Conservation (phyloP, 1,140 invertebrate genomes). For the Drosophila bocqueti region DNA sequence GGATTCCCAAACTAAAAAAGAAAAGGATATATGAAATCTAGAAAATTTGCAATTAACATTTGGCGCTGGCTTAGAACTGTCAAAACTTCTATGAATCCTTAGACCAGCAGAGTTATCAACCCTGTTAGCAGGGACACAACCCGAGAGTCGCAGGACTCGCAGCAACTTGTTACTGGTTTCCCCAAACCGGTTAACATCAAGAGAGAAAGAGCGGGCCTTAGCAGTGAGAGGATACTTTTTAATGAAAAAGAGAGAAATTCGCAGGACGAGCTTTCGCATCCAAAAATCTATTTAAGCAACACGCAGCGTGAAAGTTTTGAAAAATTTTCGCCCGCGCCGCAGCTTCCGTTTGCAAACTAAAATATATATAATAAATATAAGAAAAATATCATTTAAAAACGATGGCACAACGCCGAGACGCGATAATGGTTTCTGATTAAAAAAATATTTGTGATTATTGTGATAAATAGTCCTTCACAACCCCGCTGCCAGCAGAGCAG, state of each 20-base stretch:
- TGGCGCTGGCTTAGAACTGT: background rate
- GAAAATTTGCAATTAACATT: background rate
- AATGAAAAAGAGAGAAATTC: background rate
- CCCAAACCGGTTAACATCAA: conserved; percentile 7
- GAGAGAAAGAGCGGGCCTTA: background rate
- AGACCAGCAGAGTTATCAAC: background rate
- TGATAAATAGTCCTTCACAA: conserved; percentile 54
- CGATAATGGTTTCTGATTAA: conserved; percentile 7
- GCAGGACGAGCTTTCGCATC: conserved; percentile 25
- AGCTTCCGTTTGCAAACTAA: conserved; percentile 23
- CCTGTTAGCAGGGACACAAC: background rate
- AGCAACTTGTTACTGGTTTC: conserved; percentile 9
- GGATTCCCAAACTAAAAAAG: background rate
- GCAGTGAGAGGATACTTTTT: conserved; percentile 13
- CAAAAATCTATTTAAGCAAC: conserved; percentile 40
- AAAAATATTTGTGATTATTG: conserved; percentile 12
- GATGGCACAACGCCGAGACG: background rate
- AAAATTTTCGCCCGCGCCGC: conserved; percentile 26
- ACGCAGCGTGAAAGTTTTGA: conserved; percentile 27
- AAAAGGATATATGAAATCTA: no score
- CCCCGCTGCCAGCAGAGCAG: conserved; percentile 39
- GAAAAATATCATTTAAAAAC: conserved; percentile 2
- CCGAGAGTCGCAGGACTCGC: background rate
- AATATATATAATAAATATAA: background rate
- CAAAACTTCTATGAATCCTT: background rate